A percentile compares a stretch with the other conserved stretches of the same genome.
Conservation (phyloP, 2,888 invertebrate species). For the Mongoloraphidia duomilia region DNA sequence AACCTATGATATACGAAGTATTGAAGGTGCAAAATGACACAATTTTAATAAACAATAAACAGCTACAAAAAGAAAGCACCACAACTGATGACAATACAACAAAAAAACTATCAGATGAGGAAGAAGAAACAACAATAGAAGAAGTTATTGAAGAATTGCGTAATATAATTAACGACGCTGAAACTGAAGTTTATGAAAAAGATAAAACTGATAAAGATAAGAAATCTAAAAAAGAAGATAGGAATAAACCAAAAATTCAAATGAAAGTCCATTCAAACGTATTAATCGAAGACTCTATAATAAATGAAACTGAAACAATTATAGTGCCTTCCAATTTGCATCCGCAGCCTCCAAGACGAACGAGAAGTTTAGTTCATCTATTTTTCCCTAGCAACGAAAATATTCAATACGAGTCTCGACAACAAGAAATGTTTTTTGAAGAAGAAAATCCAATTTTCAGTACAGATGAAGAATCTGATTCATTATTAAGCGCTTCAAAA, state of each 20-base stretch:
- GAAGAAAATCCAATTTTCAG: constrained; percentile 40
- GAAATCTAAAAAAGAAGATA: constrained; percentile 14
- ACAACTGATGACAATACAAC: constrained; percentile 10
- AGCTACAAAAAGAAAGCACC: constrained; percentile 18
- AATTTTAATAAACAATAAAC: constrained; percentile 27
- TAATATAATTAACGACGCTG: constrained; percentile 74
- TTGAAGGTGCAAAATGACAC: constrained; percentile 44
- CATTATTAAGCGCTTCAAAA: constrained; percentile 48
- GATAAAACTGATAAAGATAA: constrained; percentile 24
- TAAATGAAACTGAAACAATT: constrained; percentile 44
- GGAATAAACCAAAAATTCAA: constrained; percentile 14
- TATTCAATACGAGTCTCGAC: constrained; percentile 26
- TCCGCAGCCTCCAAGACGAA: constrained; percentile 67
- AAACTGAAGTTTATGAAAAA: constrained; percentile 47
- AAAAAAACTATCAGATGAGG: constrained; percentile 39
- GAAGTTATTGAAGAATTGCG: constrained; percentile 75
- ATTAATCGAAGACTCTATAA: constrained; percentile 35
- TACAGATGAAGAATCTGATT: constrained; percentile 56
- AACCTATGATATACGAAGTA: constrained; percentile 45
- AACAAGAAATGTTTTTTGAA: constrained; percentile 37
- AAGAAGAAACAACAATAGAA: constrained; percentile 71
- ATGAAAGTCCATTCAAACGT: constrained; percentile 20
- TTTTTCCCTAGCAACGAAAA: constrained; percentile 45
- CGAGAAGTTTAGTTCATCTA: constrained; percentile 55
- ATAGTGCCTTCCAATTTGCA: constrained; percentile 65